phyloP scores from a whole-genome alignment of 1,140 invertebrate genomes.

The Elymnias hypermnestra region DNA sequence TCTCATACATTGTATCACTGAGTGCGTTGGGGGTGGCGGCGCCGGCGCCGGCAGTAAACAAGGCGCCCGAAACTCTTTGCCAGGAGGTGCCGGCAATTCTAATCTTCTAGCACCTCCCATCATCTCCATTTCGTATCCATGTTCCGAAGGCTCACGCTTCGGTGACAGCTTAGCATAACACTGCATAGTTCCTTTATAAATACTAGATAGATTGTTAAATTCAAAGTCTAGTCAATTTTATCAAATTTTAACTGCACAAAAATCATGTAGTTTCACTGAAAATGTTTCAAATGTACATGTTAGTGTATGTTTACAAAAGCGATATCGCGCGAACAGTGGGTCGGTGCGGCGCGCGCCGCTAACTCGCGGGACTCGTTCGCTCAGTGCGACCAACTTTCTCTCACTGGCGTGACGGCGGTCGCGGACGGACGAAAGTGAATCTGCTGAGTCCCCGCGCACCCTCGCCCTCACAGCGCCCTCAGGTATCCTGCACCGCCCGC shows the following conservation, averaged over 20 bases:
- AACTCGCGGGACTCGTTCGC: constrained; percentile 64
- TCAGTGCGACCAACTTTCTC: constrained; percentile 72
- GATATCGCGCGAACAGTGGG: constrained; percentile 43
- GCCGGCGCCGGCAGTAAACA: constrained; percentile 67
- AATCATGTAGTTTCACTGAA: constrained; percentile 11
- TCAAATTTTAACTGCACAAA: constrained; percentile 10
- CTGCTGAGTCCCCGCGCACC: constrained; percentile 60
- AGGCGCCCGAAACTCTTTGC: constrained; percentile 67
- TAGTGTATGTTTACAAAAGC: constrained; percentile 25
- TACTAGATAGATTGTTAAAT: background rate
- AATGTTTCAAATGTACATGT: constrained; percentile 14
- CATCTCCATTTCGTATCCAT: constrained; percentile 53
- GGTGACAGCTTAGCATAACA: constrained; percentile 64
- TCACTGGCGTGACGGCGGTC: constrained; percentile 63
- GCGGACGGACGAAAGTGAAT: constrained; percentile 73
- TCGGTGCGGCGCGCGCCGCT: constrained; percentile 56
- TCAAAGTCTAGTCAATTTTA: constrained; percentile 6
- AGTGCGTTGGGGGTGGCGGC: constrained; percentile 66
- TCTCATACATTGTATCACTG: constrained; percentile 76
- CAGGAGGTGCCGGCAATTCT: constrained; percentile 67
- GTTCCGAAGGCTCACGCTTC: constrained; percentile 55
- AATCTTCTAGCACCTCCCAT: constrained; percentile 51
- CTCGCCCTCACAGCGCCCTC: constrained; percentile 53
- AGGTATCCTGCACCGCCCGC: constrained; percentile 61
- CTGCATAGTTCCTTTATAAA: constrained; percentile 50